Percentiles rank a stretch among this genome's conserved stretches.
These are phyloP conservation scores for Papilio elwesi DNA, from an alignment of 2,888 invertebrate species.

Conservation along the genomic window DNA sequence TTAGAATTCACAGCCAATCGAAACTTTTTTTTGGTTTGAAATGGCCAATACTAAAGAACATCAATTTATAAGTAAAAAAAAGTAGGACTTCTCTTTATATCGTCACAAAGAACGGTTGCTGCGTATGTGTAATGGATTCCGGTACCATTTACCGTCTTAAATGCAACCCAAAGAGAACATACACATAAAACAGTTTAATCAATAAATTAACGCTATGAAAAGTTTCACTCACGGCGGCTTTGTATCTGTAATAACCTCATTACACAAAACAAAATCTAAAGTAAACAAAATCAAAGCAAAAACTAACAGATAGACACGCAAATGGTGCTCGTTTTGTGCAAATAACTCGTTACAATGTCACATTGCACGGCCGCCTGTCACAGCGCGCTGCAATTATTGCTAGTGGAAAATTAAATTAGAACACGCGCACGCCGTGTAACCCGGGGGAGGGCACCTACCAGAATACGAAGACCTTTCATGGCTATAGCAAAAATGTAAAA, in stretches of 20 bases:
- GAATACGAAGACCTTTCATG: conserved; percentile 50
- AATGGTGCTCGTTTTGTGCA: conserved; percentile 59
- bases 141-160: no score
- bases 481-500: conserved; percentile 40
- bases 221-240: background rate
- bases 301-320: conserved; percentile 55
- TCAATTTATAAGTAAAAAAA: no score
- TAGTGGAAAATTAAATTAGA: conserved; percentile 83
- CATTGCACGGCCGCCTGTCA: conserved; percentile 59
- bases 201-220: background rate
- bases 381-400: conserved; percentile 74
- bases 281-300: conserved; percentile 44
- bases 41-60: no score
- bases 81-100: no score
- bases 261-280: conserved; percentile 33
- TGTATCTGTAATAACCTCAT: conserved; percentile 7
- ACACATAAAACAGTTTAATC: no score
- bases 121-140: no score
- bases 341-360: conserved; percentile 70
- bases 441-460: conserved; percentile 67
- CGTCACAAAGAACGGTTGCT: no score
- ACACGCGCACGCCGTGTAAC: conserved; percentile 75
- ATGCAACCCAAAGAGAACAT: no score
- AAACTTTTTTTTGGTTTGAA: no score
- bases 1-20: no score